Percentiles rank a stretch among this genome's conserved stretches.
phyloP scores from a whole-genome alignment of 64 coral and sea anemone species.

The Stylophora pistillata region DNA sequence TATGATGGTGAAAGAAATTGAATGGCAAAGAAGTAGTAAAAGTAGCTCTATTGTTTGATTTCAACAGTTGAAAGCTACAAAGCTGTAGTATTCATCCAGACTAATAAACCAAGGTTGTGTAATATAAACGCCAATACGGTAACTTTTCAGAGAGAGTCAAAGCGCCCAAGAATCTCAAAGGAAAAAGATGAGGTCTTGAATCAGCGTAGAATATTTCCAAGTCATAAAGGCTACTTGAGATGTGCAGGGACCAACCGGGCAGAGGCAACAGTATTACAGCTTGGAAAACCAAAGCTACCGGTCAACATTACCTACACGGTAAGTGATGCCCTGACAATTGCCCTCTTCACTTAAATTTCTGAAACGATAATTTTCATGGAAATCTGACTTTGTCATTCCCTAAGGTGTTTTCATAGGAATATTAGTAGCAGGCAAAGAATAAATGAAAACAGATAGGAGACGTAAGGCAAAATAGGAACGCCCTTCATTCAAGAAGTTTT shows the following conservation, averaged over 20 bases:
- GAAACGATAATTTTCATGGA: too few species aligned
- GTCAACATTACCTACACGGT: constrained; percentile 27
- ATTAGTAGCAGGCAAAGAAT: too few species aligned
- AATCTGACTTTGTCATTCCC: background rate
- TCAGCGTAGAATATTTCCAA: background rate
- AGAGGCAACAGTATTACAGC: background rate
- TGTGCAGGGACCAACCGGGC: background rate
- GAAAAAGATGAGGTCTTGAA: background rate
- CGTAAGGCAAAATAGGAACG: too few species aligned
- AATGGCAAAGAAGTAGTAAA: too few species aligned
- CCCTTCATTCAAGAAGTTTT: too few species aligned
- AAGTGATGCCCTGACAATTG: background rate
- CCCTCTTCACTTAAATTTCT: too few species aligned
- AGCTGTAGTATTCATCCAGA: background rate
- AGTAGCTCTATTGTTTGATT: too few species aligned
- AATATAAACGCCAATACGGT: background rate
- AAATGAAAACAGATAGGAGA: too few species aligned
- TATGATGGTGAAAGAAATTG: background rate
- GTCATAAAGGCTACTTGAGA: background rate
- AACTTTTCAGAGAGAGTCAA: constrained; percentile 17
- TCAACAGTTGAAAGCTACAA: too few species aligned
- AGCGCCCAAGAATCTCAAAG: background rate
- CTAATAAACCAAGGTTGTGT: background rate
- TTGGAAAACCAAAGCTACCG: background rate
- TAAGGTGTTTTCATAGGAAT: background rate